Base-by-base conservation (phyloP, 2,113 vertebrate species). In the Istiophorus platypterus region DNA sequence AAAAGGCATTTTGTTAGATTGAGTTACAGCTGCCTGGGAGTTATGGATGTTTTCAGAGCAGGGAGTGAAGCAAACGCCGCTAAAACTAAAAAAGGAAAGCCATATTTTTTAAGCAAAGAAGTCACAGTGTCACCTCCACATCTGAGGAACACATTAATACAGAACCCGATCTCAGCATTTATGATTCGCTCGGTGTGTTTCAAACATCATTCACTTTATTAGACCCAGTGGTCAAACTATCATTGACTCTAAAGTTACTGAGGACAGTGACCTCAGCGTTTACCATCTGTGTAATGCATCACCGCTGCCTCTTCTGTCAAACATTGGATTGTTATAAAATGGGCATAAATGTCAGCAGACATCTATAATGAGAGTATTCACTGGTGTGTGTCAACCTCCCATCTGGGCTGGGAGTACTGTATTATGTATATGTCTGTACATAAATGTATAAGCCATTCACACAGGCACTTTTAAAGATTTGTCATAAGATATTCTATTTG, bases 1-100 rank as follows among this genome's bases (percentile, higher is more conserved):
- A 92, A 92, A 89, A 90, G 81, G 75, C 84, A 90, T 90, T 91
- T 92, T 91, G 88, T 88, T 90, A 72, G 85, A 90, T 85, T 90
- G 90, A 91, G 85, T 92, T 91, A 91, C 72, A 73, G 79, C 78
- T 65, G 79, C 89, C 61, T 80, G 64, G 65, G 84, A 85, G 81
- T 89, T 89, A 77, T 89, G 80, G 70, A 81, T 88, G 87, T 85
- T 88, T 90, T 89, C 73, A 86, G 66, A 59, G 63, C 66, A 68
- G 17, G 29, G 65, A 84, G 70, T 20, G 45, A 61, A 5, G 17
- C 26, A 3, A 87, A 80, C 68, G 52, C 39, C 27, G 13, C 76
- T 76, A 45, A 71, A 72, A 72, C 47, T 70, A 61, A 31, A 42
- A 65, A 63, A n/a, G 5, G 27, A 62, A 72, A 37, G 10, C 7